Conservation (phyloP, 2,113 vertebrate genomes). For the Orientallactaga bullata region DNA sequence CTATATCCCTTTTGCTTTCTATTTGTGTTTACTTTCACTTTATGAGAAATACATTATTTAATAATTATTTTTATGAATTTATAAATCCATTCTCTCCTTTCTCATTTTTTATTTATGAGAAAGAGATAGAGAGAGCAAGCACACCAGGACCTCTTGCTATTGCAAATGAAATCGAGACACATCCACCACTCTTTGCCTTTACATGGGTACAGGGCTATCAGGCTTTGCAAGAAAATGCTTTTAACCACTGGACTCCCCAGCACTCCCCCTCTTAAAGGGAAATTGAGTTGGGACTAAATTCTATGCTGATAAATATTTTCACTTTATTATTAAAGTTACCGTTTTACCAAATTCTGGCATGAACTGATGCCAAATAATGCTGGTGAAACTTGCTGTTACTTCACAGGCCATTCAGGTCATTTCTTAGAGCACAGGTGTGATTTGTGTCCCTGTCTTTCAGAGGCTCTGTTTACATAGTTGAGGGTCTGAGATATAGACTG, state of each 20-base stretch:
- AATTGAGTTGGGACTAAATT: conserved; percentile 1
- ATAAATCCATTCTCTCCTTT: neutral
- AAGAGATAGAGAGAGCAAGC: too few relatives aligned
- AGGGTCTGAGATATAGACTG: neutral
- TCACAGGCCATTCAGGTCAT: neutral
- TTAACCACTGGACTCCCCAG: too few relatives aligned
- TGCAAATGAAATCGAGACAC: too few relatives aligned
- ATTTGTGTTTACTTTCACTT: conserved; percentile 37
- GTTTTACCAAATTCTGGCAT: neutral
- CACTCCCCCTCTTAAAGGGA: neutral
- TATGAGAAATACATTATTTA: neutral
- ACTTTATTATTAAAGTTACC: neutral
- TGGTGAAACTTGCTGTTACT: conserved; percentile 1
- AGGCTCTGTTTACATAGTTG: neutral
- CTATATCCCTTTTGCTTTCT: neutral
- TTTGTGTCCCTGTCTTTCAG: neutral
- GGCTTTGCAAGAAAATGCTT: too few relatives aligned
- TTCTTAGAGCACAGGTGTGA: neutral
- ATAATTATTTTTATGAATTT: neutral
- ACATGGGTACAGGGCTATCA: too few relatives aligned
- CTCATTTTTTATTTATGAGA: too few relatives aligned
- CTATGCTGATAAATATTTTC: conserved; percentile 9
- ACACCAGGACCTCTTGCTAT: too few relatives aligned
- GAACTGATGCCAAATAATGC: neutral
- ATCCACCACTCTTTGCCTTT: too few relatives aligned